Evolutionary conservation across 1,140 invertebrate species (phyloP), one percentile per base, ranked within the genome.

Genomic region (Ips nitidus): DNA sequence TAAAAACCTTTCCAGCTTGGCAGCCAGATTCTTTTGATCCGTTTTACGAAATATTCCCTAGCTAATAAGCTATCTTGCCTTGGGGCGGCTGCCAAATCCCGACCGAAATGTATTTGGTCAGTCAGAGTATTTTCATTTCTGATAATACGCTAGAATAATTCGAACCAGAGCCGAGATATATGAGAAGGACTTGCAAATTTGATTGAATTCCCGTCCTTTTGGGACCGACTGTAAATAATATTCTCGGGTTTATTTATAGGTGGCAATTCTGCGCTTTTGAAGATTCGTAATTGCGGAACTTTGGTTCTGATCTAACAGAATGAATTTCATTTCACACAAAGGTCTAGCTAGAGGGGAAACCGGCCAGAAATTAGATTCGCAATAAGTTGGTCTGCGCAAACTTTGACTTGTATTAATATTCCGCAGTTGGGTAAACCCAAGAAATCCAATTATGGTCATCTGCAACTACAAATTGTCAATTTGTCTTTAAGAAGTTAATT

Each of bases 371-470:
- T 43, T 43, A 37, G 41, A 56, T 65, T 43, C 41, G 22, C 5
- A 8, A 65, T 45, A 66, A 66, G 45, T 66, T 66, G 64, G 37
- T 52, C 43, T 7, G 38, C 40, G 38, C 58, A 66, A 66, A 66
- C 53, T 66, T 66, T 66, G 63, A 45, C 53, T 66, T 58, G 38
- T 66, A 66, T 66, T 66, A 66, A 58, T 58, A 58, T 58, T 66
- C 56, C 55, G 43, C 41, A 50, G 42, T 66, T 47, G 42, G 43
- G 55, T 38, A 47, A 65, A 66, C 53, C 64, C 43, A 66, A 58
- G 41, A 58, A 57, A 66, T 66, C 64, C 56, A 58, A 50, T 66
- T 66, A 58, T 39, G 64, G 64, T 41, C 64, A 50, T 66, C 64
- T 66, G 64, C 45, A 55, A 43, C 40, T 40, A 8, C 3, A 41